These are phyloP conservation scores for Aphrophora alni DNA, from an alignment of 2,888 invertebrate genomes.

Conservation along the genomic window DNA sequence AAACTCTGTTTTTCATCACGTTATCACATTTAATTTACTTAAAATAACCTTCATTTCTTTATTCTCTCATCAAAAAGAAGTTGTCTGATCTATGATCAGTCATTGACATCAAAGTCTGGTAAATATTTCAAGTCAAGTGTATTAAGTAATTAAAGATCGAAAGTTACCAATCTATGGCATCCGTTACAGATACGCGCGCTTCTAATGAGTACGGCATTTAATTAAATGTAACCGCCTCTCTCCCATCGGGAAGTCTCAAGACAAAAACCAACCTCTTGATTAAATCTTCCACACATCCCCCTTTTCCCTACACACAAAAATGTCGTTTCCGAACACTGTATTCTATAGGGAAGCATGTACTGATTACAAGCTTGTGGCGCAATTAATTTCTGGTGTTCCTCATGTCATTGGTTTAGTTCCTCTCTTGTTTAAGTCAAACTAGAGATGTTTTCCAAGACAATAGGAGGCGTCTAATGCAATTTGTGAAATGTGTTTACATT, in stretches of 20 bases:
- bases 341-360: background rate
- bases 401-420: too few species aligned
- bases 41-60: too few species aligned
- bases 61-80: background rate
- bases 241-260: background rate
- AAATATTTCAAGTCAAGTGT: background rate
- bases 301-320: background rate
- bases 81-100: background rate
- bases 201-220: background rate
- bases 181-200: background rate
- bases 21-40: too few species aligned
- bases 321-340: background rate
- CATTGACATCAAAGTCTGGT: too few species aligned
- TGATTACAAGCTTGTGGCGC: background rate
- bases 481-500: background rate
- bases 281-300: background rate
- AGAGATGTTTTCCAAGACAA: background rate
- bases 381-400: background rate
- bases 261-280: conserved; percentile 5
- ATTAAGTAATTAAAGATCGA: background rate
- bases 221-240: background rate
- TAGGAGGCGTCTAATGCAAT: background rate
- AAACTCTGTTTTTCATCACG: too few species aligned
- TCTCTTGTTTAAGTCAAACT: background rate
- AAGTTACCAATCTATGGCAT: background rate